Evolutionary conservation across 2,888 invertebrate genomes (phyloP), one percentile per base, ranked within the genome.

Genomic region (Trichogramma evanescens): DNA sequence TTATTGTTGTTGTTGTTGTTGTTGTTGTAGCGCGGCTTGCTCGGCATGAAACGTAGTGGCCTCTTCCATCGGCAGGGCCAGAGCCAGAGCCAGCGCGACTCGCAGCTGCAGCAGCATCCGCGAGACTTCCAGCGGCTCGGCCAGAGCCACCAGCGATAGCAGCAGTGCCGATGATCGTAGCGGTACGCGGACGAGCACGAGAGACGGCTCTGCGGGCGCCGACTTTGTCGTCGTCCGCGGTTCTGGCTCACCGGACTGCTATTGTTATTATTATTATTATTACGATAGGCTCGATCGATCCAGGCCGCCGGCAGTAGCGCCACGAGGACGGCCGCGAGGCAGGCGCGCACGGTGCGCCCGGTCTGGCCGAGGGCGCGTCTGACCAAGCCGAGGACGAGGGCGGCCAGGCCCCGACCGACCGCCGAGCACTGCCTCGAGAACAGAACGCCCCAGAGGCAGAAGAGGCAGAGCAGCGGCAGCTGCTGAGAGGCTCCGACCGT

Each of bases 381-480:
- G 9, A 49, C 46, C 46, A 64, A 42, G 49, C 9, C 56, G n/a
- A 51, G 7, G 13, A 61, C 43, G 56, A 56, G 50, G 50, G 41
- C 52, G 9, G 53, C 51, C 26, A 26, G 26, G 3, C 26, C 26
- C 26, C 3, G 26, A 2, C 26, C 66, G 70, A 68, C 65, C 67
- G 66, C 60, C 64, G 67, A 59, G 64, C 69, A 66, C 72, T 79
- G 73, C 75, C 66, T 62, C 72, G 80, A 79, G 74, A 80, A 79
- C 13, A 74, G 59, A 72, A 79, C 79, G 75, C 79, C 79, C 75
- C 76, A 75, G 66, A 75, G 70, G 74, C 75, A 77, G 70, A 75
- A 72, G 45, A 75, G 67, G 66, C 72, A 74, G 64, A 74, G 63
- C 42, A 72, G 65, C 45, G 68, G 70, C 58, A 70, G 61, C 50